Evolutionary conservation across 64 coral and sea anemone genomes (phyloP).

Genomic region (Pocillopora verrucosa): DNA sequence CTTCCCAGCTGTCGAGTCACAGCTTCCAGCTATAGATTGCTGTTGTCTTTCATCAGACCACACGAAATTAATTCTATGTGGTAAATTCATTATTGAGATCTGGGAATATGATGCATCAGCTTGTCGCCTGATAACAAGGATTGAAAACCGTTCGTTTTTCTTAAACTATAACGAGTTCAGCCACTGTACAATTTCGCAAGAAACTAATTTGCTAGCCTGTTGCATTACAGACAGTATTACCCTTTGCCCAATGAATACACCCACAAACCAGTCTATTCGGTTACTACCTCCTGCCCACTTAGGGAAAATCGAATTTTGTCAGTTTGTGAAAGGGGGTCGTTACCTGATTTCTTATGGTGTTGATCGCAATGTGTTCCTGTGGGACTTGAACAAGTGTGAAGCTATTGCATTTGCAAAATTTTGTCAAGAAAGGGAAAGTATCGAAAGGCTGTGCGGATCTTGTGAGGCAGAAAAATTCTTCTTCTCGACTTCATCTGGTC

Average conservation of each 20-base stretch:
- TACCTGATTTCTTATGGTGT: conserved; percentile 36
- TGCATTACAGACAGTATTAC: conserved; percentile 32
- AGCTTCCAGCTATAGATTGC: not conserved
- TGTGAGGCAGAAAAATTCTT: conserved; percentile 15
- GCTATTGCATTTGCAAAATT: not conserved
- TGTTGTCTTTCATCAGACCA: not conserved
- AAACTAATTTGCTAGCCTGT: conserved; percentile 22
- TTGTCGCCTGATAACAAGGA: not conserved
- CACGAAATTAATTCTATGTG: not conserved
- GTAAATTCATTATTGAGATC: not conserved
- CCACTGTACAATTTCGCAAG: not conserved
- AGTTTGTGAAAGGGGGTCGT: conserved; percentile 14
- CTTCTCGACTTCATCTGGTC: conserved; percentile 10
- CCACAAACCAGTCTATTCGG: too few species aligned
- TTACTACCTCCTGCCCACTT: conserved; percentile 2
- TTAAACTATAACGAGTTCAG: not conserved
- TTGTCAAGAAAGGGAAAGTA: not conserved
- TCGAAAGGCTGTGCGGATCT: not conserved
- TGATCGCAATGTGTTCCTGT: conserved; percentile 32
- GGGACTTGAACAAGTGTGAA: conserved; percentile 15
- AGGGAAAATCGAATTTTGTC: conserved; percentile 34
- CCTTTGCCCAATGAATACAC: not conserved
- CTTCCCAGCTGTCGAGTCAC: not conserved
- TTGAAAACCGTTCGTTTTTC: not conserved
- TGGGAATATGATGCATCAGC: not conserved